These are phyloP conservation scores for Atractosteus spatula DNA, from an alignment of 2,113 vertebrate species.

Conservation along the genomic window DNA sequence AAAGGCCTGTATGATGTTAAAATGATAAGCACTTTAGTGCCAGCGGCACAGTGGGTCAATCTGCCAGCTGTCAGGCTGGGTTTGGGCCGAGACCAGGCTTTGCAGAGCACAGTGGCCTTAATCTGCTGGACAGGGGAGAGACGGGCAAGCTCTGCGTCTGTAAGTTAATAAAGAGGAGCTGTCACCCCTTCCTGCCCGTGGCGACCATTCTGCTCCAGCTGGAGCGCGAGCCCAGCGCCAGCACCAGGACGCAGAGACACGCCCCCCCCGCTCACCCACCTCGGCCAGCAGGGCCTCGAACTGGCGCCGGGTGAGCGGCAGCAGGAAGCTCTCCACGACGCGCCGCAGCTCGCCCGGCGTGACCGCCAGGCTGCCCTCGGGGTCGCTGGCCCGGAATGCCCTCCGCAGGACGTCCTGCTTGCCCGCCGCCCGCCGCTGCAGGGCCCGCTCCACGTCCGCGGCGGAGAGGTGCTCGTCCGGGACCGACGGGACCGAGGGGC, in stretches of 20 bases:
- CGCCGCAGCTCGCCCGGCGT: constrained; percentile 46
- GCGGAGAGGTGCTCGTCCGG: constrained; percentile 41
- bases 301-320: constrained; percentile 43
- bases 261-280: constrained; percentile 30
- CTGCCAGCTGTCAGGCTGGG: too few species aligned
- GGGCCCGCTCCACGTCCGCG: constrained; percentile 41
- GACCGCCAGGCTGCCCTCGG: constrained; percentile 33
- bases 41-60: too few species aligned
- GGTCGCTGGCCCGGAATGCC: constrained; percentile 48
- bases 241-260: too few species aligned
- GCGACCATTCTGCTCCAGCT: background rate
- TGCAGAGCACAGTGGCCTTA: too few species aligned
- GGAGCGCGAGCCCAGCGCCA: background rate
- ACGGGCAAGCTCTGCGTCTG: too few species aligned
- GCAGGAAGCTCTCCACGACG: constrained; percentile 41
- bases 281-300: constrained; percentile 47
- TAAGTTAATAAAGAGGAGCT: too few species aligned
- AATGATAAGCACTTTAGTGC: too few species aligned
- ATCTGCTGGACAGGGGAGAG: too few species aligned
- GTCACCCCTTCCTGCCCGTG: too few species aligned
- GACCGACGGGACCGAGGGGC: constrained; percentile 33
- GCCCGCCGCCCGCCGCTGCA: constrained; percentile 42
- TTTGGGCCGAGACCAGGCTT: too few species aligned
- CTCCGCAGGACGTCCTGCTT: constrained; percentile 46
- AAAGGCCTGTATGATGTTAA: too few species aligned